phyloP scores from a whole-genome alignment of 2,797 vertebrate genomes.

The Oreochromis mossambicus region DNA sequence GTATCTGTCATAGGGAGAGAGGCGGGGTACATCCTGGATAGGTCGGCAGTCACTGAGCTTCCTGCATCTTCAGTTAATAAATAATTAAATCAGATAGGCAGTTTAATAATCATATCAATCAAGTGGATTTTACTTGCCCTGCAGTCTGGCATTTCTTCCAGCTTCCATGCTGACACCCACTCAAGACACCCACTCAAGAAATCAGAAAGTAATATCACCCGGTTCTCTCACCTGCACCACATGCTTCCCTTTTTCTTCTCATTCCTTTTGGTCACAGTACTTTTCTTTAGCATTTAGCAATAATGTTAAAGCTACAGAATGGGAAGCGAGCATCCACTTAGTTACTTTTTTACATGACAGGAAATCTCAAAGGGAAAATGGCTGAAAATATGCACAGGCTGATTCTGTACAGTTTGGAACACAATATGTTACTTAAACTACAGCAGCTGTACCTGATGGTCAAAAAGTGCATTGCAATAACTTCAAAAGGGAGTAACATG shows the following conservation, averaged over 20 bases:
- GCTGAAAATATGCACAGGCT: background rate
- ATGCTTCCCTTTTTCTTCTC: background rate
- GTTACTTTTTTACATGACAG: fast-evolving
- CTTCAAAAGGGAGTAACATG: background rate
- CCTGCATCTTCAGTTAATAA: background rate
- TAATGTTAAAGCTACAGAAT: background rate
- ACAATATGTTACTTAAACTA: background rate
- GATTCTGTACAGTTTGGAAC: background rate
- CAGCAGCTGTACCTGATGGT: fast-evolving
- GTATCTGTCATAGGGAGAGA: background rate
- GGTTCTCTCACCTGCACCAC: background rate
- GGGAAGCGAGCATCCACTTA: fast-evolving
- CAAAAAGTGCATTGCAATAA: fast-evolving
- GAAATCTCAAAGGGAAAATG: background rate
- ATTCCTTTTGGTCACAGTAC: fast-evolving
- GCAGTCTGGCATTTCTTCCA: background rate
- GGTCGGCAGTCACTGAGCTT: background rate
- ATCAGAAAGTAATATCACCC: background rate
- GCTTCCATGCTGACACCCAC: fast-evolving
- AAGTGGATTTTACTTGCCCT: background rate
- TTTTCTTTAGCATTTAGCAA: background rate
- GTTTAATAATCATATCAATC: background rate
- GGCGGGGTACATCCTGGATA: fast-evolving
- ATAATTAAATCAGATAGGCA: background rate
- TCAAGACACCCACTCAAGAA: fast-evolving